Base-by-base conservation (phyloP, 1,140 invertebrate genomes). In the Scaptomyza montana region DNA sequence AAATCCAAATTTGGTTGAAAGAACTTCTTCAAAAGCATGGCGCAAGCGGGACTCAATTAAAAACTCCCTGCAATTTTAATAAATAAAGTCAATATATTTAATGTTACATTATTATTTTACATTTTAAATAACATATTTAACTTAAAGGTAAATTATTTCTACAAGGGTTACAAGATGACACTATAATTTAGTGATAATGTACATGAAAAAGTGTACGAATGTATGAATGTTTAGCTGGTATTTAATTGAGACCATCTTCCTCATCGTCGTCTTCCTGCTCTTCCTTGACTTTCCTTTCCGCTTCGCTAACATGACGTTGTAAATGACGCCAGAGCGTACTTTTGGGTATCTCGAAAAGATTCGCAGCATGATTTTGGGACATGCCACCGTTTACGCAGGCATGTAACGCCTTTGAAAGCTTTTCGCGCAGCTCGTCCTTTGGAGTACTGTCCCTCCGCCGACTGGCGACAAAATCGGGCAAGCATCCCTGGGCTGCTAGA, bases 241-340 rank as follows among this genome's bases (percentile, higher is more conserved):
- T 51, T 43, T 87, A 86, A 49, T 57, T 82, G 19, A 81, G 45
- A 39, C 57, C 19, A n/a, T 86, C 81, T 3, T 86, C 80, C 1
- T 84, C 82, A 3, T 77, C 84, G 0, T 82, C 78, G 8, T 81
- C 76, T 16, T 76, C 67, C n/a, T 73, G 71, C 7, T 86, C 82
- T 21, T 82, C 74, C 19, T 86, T 86, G 1, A 86, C 78, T 47
- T 86, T 86, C 0, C 72, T 72, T 16, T 87, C 74, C 9, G 77
- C 61, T 19, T 75, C 80, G 9, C 74, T 57, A 3, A 78, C 69
- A 1, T 76, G 77, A 50, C 93, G 92, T 53, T 94, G 93, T 5
- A 94, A 80, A 56, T 93, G 91, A 28, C 94, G 92, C 94, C 94
- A 94, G 21, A 94, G 93, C 1, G 94, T 94, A n/a, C 94, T 94